Evolutionary conservation across 1,140 invertebrate species (phyloP), one percentile per base, ranked within the genome.

Genomic region (Chrysoperla carnea): DNA sequence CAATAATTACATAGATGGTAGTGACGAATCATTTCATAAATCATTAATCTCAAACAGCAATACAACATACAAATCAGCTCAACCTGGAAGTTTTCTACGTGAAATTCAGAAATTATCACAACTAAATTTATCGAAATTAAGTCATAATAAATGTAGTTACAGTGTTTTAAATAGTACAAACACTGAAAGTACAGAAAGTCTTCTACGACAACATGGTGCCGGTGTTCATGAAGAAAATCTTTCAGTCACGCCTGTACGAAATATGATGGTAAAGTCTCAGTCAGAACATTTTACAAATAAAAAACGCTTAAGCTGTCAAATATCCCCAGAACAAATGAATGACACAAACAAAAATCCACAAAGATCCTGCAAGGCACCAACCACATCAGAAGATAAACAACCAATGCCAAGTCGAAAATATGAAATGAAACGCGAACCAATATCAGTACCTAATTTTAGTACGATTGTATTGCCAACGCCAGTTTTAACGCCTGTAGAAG

Each of bases 391-490:
- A 43, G 37, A 35, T 51, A 41, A 48, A 54, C 37, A 46, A 49
- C 12, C 52, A 62, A 27, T 43, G 62, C 43, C 27, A 41, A 45
- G 42, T 41, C 31, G 31, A 11, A 33, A 33, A 37, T 49, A 49
- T 41, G 61, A 68, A 31, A 70, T 78, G 57, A 70, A 76, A 1
- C 62, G 79, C 37, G 79, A 83, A 50, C 78, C 78, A 1, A 72
- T 80, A 36, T 84, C 80, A 3, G 80, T 84, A 47, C 80, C 81
- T 49, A 82, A 83, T 60, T 81, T 82, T 52, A 72, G 73, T 11
- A 66, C 72, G 40, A 61, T 77, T 43, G 69, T 69, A 1, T 58
- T 75, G 11, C 70, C 73, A n/a, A 75, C 74, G 0, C 73, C 75
- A 9, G 72, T 74, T 7, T 58, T 81, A 31, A 78, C 78, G 1